Evolutionary conservation across 2,797 vertebrate species (phyloP), one percentile per base, ranked within the genome.

Genomic region (Fringilla coelebs): DNA sequence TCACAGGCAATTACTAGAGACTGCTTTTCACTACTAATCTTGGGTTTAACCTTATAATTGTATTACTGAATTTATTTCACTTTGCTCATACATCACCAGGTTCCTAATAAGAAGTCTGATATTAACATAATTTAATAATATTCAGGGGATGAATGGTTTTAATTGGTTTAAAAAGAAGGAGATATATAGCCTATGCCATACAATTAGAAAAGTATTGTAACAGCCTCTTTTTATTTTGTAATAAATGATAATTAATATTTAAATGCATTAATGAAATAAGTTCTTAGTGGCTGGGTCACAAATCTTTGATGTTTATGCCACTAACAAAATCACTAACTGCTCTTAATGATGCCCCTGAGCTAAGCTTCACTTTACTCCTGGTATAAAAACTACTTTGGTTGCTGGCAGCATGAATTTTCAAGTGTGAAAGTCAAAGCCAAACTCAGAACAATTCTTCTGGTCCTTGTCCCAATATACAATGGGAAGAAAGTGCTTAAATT

Each of bases 1-100:
- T 95, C 96, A 97, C 24, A 60, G 76, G 86, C 94, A 97, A 97
- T 97, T 97, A 96, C 67, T 81, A 88, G 60, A 88, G 92, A 80
- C 85, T 91, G 82, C 86, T 95, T 96, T 97, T 95, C 94, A 91
- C 78, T 83, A 90, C 81, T 95, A 92, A 96, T 94, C 92, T 86
- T 88, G 55, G 36, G 32, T 87, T 94, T 94, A 95, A 91, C 89
- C 85, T 96, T 93, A 71, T 94, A 95, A 97, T 89, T 95, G 73
- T 83, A 80, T 96, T 89, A 94, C 78, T 55, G 71, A 86, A 88
- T 96, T 93, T 78, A 81, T 88, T 97, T 96, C 76, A 81, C 72
- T 95, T 92, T 87, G 65, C 55, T 81, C 45, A 80, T 93, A 78
- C 70, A 93, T 95, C 65, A 83, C 36, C 29, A 72, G 43, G 20